Conservation (phyloP, 1,140 invertebrate species). For the Chironomus tepperi region DNA sequence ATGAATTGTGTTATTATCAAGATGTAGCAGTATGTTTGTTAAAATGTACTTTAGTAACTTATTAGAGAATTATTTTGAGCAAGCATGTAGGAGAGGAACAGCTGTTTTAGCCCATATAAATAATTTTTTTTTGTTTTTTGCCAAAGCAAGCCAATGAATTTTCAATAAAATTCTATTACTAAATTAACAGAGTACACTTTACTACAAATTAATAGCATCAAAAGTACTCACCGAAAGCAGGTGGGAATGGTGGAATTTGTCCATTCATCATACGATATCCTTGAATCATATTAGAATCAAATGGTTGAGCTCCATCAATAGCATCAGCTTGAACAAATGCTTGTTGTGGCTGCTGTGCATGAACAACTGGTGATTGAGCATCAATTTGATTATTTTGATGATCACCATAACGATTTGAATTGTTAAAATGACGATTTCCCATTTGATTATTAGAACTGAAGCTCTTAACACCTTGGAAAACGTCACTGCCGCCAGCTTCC, state of each 20-base stretch:
- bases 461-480: not conserved
- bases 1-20: too few species aligned
- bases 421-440: slow-evolving; percentile 18
- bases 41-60: too few species aligned
- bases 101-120: too few species aligned
- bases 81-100: too few species aligned
- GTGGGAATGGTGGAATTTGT: not conserved
- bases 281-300: slow-evolving; percentile 7
- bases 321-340: not conserved
- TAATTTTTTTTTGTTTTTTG: too few species aligned
- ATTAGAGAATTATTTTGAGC: too few species aligned
- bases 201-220: not conserved
- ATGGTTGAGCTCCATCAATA: slow-evolving; percentile 10
- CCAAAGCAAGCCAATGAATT: too few species aligned
- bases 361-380: not conserved
- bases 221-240: not conserved
- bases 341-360: not conserved
- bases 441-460: not conserved
- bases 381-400: slow-evolving; percentile 10
- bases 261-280: slow-evolving; percentile 15
- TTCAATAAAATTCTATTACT: not conserved
- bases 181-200: not conserved
- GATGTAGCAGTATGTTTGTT: too few species aligned
- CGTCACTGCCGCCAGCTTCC: not conserved
- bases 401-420: not conserved